Conservation (phyloP, 37 sponge, comb jelly and placozoan species). For the Hexactinellida sp. region DNA sequence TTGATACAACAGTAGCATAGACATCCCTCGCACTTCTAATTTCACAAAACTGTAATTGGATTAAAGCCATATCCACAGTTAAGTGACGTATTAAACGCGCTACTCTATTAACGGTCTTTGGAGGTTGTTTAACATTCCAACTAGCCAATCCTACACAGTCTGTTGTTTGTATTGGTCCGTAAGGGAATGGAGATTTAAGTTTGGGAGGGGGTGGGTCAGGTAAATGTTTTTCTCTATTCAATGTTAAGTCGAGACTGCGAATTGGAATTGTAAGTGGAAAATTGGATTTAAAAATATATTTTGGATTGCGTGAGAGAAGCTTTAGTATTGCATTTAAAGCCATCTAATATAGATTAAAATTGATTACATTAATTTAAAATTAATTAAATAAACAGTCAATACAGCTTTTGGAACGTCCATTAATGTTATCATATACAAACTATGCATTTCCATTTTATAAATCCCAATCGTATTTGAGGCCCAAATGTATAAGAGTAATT, state of each 20-base stretch:
- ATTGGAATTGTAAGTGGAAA: not conserved
- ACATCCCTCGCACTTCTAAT: not conserved
- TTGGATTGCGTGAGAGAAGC: too few species aligned
- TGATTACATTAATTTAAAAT: too few species aligned
- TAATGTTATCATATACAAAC: too few species aligned
- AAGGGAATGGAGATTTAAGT: not conserved
- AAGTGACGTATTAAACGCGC: not conserved
- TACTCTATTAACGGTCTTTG: not conserved
- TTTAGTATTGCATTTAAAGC: not conserved
- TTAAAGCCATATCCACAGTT: not conserved
- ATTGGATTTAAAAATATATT: too few species aligned
- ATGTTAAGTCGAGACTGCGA: not conserved
- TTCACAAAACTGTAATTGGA: not conserved
- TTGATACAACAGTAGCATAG: not conserved
- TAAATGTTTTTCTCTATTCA: not conserved
- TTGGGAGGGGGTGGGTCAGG: not conserved
- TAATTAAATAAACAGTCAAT: too few species aligned
- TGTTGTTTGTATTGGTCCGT: not conserved
- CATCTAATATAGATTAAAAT: too few species aligned
- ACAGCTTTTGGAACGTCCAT: too few species aligned
- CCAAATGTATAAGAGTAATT: too few species aligned
- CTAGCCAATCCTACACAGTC: not conserved
- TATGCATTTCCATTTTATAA: too few species aligned
- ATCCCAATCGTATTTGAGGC: too few species aligned
- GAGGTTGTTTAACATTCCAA: not conserved